Percentiles rank a stretch among this genome's conserved stretches.
These are phyloP conservation scores for Scrobipalpa costella DNA, from an alignment of 2,888 invertebrate genomes.

Conservation along the genomic window DNA sequence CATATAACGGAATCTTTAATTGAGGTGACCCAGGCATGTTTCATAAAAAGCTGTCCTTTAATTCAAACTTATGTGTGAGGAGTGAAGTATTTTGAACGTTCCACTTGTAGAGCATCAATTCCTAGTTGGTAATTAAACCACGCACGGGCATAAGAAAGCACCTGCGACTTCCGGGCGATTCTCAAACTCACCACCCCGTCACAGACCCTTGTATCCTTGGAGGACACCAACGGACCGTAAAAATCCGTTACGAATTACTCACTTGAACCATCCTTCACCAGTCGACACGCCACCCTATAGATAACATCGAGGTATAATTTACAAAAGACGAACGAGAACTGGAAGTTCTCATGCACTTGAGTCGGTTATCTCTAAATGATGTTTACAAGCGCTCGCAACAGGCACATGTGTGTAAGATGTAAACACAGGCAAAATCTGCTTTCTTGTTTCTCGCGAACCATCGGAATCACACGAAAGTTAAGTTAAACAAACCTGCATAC, in stretches of 20 bases:
- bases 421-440: conserved; percentile 50
- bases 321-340: conserved; percentile 26
- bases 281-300: conserved; percentile 31
- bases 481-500: conserved; percentile 23
- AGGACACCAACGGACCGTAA: conserved; percentile 62
- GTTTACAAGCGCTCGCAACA: conserved; percentile 39
- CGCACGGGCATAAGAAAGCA: conserved; percentile 37
- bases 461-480: conserved; percentile 42
- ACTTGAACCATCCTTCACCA: conserved; percentile 24
- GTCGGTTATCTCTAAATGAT: conserved; percentile 33
- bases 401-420: conserved; percentile 49
- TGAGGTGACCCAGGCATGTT: too few species aligned
- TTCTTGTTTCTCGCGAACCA: conserved; percentile 40
- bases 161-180: conserved; percentile 59
- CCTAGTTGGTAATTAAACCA: background rate
- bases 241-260: conserved; percentile 69
- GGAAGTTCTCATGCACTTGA: conserved; percentile 36
- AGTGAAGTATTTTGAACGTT: too few species aligned
- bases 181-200: conserved; percentile 51
- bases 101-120: background rate
- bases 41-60: too few species aligned
- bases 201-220: conserved; percentile 36
- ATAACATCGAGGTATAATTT: conserved; percentile 15
- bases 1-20: too few species aligned
- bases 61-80: too few species aligned